phyloP scores from a whole-genome alignment of 1,140 invertebrate species.

The Brachionus rotundiformis region DNA sequence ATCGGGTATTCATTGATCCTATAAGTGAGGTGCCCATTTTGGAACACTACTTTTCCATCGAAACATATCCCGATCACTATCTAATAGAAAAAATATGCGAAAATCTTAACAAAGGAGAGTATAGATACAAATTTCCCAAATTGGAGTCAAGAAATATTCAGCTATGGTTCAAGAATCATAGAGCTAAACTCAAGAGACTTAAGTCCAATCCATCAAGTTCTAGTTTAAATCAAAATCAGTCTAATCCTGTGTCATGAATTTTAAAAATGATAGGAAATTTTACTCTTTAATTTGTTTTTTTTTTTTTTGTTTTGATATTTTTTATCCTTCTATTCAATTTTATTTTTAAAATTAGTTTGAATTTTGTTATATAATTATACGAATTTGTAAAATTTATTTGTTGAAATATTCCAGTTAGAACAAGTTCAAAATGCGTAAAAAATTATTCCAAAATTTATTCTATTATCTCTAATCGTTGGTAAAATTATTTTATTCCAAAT shows the following conservation, averaged over 20 bases:
- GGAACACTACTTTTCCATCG: conserved; percentile 94
- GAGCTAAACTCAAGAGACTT: conserved; percentile 84
- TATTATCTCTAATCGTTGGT: background rate
- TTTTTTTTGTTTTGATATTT: background rate
- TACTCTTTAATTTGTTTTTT: background rate
- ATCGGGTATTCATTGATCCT: conserved; percentile 97
- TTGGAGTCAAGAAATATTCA: conserved; percentile 96
- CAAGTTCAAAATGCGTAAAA: background rate
- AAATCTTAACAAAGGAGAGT: conserved; percentile 82
- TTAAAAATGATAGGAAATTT: background rate
- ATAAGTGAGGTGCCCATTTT: conserved; percentile 92
- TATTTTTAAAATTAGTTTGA: background rate
- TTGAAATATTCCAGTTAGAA: background rate
- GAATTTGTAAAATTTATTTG: conserved; percentile 5
- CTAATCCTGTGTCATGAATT: conserved; percentile 23
- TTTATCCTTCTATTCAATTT: background rate
- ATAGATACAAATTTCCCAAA: conserved; percentile 90
- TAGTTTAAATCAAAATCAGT: conserved; percentile 30
- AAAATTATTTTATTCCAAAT: background rate
- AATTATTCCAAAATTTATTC: background rate
- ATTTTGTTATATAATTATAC: background rate
- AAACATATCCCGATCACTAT: conserved; percentile 73
- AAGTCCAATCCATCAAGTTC: conserved; percentile 34
- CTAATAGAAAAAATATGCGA: conserved; percentile 90
- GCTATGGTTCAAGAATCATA: conserved; percentile 85